phyloP scores from a whole-genome alignment of 2,797 vertebrate genomes.

The Choloepus didactylus region DNA sequence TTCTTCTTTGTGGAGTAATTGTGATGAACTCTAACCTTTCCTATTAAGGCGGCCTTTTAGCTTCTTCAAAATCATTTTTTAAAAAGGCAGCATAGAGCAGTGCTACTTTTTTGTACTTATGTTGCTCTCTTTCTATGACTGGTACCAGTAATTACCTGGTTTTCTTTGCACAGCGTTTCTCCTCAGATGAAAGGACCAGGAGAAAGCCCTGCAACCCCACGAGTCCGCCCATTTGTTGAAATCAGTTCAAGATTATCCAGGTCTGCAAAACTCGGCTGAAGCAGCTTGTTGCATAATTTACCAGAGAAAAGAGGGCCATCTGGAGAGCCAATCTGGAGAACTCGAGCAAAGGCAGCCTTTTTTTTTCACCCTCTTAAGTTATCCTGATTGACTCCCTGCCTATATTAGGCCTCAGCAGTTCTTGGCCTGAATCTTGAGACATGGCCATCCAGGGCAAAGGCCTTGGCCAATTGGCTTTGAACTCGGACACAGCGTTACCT shows the following conservation, averaged over 20 bases:
- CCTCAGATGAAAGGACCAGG: constrained; percentile 61
- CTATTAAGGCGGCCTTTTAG: constrained; percentile 8
- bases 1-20: constrained; percentile 4
- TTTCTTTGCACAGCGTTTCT: constrained; percentile 48
- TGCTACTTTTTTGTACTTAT: neutral
- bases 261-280: constrained; percentile 84
- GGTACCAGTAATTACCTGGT: neutral
- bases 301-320: constrained; percentile 84
- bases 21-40: constrained; percentile 64
- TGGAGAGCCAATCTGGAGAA: constrained; percentile 85
- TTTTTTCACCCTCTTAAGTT: constrained; percentile 75
- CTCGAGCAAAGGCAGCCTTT: constrained; percentile 78
- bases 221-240: constrained; percentile 81
- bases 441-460: constrained; percentile 72
- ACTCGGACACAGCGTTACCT: neutral
- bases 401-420: constrained; percentile 72
- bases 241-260: constrained; percentile 85
- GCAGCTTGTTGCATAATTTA: constrained; percentile 85
- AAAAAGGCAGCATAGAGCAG: constrained; percentile 25
- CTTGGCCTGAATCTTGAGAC: constrained; percentile 61
- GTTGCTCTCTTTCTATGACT: neutral
- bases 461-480: constrained; percentile 48
- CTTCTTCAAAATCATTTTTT: constrained; percentile 56
- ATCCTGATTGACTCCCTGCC: constrained; percentile 80
- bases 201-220: constrained; percentile 78